Percentiles rank a stretch among this genome's conserved stretches.
phyloP scores from a whole-genome alignment of 2,888 invertebrate species.

The Stenodera caucasica region DNA sequence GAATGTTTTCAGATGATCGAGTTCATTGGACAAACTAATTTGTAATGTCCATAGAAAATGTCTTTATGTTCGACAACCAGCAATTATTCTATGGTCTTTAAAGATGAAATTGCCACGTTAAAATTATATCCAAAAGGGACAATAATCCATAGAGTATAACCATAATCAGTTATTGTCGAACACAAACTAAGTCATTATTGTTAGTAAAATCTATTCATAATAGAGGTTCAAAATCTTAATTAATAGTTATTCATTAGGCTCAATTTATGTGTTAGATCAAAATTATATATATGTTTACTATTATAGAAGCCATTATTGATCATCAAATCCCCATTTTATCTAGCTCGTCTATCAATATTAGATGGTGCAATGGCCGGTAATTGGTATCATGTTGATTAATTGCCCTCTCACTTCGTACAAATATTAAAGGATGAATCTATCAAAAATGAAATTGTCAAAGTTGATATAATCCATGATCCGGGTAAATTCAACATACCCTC shows the following conservation, averaged over 20 bases:
- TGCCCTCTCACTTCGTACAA: background rate
- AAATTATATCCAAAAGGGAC: background rate
- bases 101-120: background rate
- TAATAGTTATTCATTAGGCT: background rate
- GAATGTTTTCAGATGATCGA: background rate
- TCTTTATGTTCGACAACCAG: background rate
- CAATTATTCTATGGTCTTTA: background rate
- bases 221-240: background rate
- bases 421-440: background rate
- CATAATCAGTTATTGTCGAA: background rate
- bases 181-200: background rate
- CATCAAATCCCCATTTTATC: background rate
- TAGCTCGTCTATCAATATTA: slow-evolving; percentile 1
- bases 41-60: background rate
- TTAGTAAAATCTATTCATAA: background rate
- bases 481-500: background rate
- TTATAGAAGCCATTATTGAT: slow-evolving; percentile 1
- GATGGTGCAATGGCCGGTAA: background rate
- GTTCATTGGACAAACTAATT: background rate
- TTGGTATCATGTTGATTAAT: background rate
- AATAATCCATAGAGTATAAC: background rate
- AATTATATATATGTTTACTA: background rate
- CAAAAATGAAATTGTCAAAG: background rate
- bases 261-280: background rate
- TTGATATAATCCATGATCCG: slow-evolving; percentile 27